A percentile compares a stretch with the other conserved stretches of the same genome.
phyloP scores from a whole-genome alignment of 1,140 invertebrate genomes.

The Drosophila subobscura region DNA sequence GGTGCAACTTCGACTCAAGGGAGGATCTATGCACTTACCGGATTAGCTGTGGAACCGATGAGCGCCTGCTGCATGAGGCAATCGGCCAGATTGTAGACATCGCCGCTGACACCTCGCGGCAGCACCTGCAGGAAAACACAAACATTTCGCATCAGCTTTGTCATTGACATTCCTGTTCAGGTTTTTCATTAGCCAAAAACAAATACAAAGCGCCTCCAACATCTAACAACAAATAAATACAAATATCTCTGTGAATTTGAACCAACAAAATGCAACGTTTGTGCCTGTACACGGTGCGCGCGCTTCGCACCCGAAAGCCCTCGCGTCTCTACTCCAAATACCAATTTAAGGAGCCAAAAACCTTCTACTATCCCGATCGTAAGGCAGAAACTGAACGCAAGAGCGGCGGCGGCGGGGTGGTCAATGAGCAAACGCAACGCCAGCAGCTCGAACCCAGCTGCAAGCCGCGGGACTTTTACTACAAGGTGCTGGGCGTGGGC shows the following conservation, averaged over 20 bases:
- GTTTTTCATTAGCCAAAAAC: slow-evolving; percentile 10
- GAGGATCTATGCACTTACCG: slow-evolving; percentile 54
- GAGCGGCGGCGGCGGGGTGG: no score
- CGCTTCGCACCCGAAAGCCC: no score
- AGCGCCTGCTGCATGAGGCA: slow-evolving; percentile 96
- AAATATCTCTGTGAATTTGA: no score
- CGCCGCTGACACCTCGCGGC: slow-evolving; percentile 93
- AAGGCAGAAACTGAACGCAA: neutral
- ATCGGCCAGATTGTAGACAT: slow-evolving; percentile 95
- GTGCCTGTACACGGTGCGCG: no score
- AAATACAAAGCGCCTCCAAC: no score
- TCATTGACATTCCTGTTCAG: slow-evolving; percentile 7
- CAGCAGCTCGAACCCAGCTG: slow-evolving; percentile 32
- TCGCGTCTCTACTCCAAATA: slow-evolving; percentile 33
- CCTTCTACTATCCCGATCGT: slow-evolving; percentile 70
- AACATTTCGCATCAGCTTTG: neutral
- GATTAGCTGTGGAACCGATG: slow-evolving; percentile 95
- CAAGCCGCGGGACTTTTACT: slow-evolving; percentile 92
- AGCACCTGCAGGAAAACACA: slow-evolving; percentile 85
- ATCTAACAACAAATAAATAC: no score
- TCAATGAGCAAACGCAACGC: no score
- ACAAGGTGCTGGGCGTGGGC: slow-evolving; percentile 91
- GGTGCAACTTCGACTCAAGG: no score
- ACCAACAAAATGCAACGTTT: no score
- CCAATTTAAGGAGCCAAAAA: slow-evolving; percentile 61